A percentile compares a stretch with the other conserved stretches of the same genome.
These are phyloP conservation scores for Potamilus streckersoni DNA, from an alignment of 1,140 invertebrate species.

Conservation along the genomic window DNA sequence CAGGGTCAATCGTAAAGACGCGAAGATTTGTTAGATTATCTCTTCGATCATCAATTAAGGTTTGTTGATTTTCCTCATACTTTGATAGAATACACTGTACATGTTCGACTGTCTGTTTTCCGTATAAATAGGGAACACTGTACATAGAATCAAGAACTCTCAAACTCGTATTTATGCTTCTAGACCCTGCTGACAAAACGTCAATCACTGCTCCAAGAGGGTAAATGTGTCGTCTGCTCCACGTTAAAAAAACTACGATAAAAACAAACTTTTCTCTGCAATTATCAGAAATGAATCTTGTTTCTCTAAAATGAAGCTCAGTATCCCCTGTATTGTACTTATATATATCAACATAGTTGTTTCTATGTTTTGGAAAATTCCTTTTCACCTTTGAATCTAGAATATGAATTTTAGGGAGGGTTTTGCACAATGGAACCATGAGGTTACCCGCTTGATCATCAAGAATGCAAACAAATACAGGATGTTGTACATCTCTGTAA, in stretches of 20 bases:
- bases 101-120: conserved; percentile 8
- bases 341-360: conserved; percentile 20
- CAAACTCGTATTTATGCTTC: conserved; percentile 12
- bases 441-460: conserved; percentile 46
- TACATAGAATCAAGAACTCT: conserved; percentile 12
- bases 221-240: conserved; percentile 24
- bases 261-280: conserved; percentile 9
- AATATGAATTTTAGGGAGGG: conserved; percentile 55
- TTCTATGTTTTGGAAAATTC: conserved; percentile 10
- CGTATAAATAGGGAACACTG: conserved; percentile 24
- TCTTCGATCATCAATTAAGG: neutral
- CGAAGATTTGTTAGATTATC: conserved; percentile 65
- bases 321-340: conserved; percentile 10
- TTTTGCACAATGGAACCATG: conserved; percentile 56
- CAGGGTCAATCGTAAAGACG: conserved; percentile 93
- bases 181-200: conserved; percentile 3
- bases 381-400: conserved; percentile 24
- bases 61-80: conserved; percentile 1
- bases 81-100: conserved; percentile 7
- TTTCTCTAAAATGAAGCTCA: conserved; percentile 2
- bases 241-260: conserved; percentile 18
- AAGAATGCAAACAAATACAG: conserved; percentile 51
- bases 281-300: conserved; percentile 6
- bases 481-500: conserved; percentile 31
- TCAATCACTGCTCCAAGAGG: conserved; percentile 24